Base-by-base conservation (phyloP, 64 coral and sea anemone genomes). In the Anthopleura sola region DNA sequence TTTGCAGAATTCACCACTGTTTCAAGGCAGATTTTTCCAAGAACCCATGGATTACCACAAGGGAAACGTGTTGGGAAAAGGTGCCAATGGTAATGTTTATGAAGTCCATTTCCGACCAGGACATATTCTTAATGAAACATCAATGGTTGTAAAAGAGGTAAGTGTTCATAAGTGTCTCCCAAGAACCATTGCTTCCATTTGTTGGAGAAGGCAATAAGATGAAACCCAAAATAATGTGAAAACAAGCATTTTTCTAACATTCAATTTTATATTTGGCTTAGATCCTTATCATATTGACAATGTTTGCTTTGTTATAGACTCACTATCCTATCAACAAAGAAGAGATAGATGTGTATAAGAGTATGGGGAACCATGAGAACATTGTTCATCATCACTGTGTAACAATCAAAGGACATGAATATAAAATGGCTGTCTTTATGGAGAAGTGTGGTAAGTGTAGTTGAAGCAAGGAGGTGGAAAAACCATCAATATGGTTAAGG, bases 101-200 rank as follows among this genome's bases (percentile, higher is more conserved):
- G 14, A 14, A 44, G 39, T 79, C 17, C 36, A 79, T 44, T 79
- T 79, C 34, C 36, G 15, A 33, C 76, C 34, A 79, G 44, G 37
- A 23, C 15, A 3, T 11, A 14, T 18, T 24, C 44, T 77, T 2
- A 77, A 79, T 0, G 3, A 23, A 44, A 38, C 13, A 46, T 11
- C 36, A 24, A 38, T 44, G 76, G 76, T 79, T 21, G 76, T 79
- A 11, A 79, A 79, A 79, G 76, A 79, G 38, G 76, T 79, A 47
- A 48, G 20, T 24, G 18, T 71, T 66, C 16, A 17, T 2, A 53
- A 2, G 26, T 71, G 26, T 2, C 4, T 44, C 40, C 4, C 40
- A 44, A 44, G 40, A 44, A 44, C 40, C 40, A 44, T 44, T 44
- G 40, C 2, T 44, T 2, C 40, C 2, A 44, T 44, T n/a, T n/a